These are phyloP conservation scores for Crocallis elinguaria DNA, from an alignment of 2,888 invertebrate genomes.

Conservation along the genomic window DNA sequence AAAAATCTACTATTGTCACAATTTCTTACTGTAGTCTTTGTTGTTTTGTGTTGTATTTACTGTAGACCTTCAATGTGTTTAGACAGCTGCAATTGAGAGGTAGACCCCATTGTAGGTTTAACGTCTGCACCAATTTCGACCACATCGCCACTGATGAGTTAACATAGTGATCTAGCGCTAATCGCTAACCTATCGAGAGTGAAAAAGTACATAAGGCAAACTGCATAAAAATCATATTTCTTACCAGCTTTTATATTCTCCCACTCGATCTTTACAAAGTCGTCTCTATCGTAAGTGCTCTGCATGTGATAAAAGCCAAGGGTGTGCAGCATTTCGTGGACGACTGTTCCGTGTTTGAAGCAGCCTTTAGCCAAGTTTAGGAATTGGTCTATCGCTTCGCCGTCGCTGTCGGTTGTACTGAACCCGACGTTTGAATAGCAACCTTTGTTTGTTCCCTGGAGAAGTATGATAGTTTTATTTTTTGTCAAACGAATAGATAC, in stretches of 20 bases:
- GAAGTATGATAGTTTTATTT: background rate
- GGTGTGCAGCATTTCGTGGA: conserved; percentile 92
- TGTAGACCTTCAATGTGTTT: no score
- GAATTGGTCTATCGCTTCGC: conserved; percentile 60
- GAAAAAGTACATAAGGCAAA: no score
- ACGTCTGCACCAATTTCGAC: no score
- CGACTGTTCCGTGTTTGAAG: conserved; percentile 86
- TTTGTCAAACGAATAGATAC: background rate
- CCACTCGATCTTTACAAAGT: conserved; percentile 89
- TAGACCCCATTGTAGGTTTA: no score
- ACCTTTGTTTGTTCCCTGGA: conserved; percentile 90
- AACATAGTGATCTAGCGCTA: no score
- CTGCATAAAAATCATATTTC: no score
- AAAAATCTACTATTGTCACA: no score
- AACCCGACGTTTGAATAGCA: conserved; percentile 79
- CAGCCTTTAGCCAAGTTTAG: conserved; percentile 84
- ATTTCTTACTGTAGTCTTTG: no score
- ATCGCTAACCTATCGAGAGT: no score
- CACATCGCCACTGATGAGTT: no score
- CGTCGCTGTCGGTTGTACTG: conserved; percentile 51
- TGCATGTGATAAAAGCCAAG: conserved; percentile 94
- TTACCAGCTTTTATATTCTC: conserved; percentile 87
- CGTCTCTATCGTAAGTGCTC: conserved; percentile 90
- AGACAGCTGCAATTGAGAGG: no score
- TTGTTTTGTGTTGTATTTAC: no score